phyloP scores from a whole-genome alignment of 2,113 vertebrate genomes.

The sheep (Ovis aries) region ARS-UI_Ramb_v3.0 NC_056061.1:3281001-3281500 shows the following conservation, averaged over 20 bases:
- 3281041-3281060: background rate
- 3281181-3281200: background rate
- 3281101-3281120: background rate
- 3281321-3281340: background rate
- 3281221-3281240: background rate
- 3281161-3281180: background rate
- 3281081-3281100: background rate
- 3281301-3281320: background rate
- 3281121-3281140: background rate
- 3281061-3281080: background rate
- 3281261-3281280: background rate
- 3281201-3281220: background rate
- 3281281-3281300: background rate
- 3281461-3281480: background rate
- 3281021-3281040: background rate
- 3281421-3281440: background rate
- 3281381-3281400: background rate
- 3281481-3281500: background rate
- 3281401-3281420: background rate
- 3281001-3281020: background rate
- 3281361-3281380: background rate
- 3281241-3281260: fast-evolving
- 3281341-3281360: background rate
- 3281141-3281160: background rate
- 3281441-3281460: background rate